Percentiles rank a stretch among this genome's conserved stretches.
Conservation (phyloP, 2,113 vertebrate species). For the Haemorhous mexicanus region DNA sequence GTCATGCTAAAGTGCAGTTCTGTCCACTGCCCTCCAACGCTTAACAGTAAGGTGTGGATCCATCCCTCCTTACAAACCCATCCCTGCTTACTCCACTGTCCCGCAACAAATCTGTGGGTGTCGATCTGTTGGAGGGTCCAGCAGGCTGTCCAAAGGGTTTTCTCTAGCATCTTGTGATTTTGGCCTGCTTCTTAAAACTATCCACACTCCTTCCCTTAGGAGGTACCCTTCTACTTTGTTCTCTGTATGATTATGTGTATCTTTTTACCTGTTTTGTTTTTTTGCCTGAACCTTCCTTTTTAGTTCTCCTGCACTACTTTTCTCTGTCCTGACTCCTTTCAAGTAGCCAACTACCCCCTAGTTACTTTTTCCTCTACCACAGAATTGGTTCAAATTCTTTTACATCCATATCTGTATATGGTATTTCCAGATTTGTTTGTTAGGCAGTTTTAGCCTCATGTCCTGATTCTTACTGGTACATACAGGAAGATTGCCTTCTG, state of each 20-base stretch:
- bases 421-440: background rate
- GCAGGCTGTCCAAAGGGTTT: background rate
- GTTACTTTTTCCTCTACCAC: background rate
- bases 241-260: background rate
- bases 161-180: background rate
- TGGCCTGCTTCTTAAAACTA: background rate
- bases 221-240: background rate
- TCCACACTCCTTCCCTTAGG: background rate
- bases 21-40: accelerated
- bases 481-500: background rate
- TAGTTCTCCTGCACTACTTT: background rate
- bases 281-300: background rate
- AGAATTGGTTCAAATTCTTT: background rate
- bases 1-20: background rate
- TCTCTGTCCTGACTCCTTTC: background rate
- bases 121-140: background rate
- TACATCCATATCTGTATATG: background rate
- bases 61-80: background rate
- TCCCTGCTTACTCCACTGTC: background rate
- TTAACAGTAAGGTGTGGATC: background rate
- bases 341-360: background rate
- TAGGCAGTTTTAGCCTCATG: background rate
- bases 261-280: background rate
- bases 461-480: accelerated
- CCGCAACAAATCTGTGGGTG: background rate